Evolutionary conservation across 1,140 invertebrate species (phyloP).

Genomic region (Calliphora vicina): DNA sequence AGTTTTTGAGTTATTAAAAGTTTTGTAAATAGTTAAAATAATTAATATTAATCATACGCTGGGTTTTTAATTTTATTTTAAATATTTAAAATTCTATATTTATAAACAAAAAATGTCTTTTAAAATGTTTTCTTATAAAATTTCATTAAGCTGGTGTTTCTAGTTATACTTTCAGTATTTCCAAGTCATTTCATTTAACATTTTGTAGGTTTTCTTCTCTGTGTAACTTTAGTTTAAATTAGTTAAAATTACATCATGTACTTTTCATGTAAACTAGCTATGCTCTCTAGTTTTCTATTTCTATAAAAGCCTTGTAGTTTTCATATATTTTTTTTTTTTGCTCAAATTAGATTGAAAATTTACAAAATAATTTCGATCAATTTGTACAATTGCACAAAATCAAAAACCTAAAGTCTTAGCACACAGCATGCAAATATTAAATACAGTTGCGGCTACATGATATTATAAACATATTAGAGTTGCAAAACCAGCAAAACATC

Average conservation of each 20-base stretch:
- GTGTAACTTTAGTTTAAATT: too few relatives aligned
- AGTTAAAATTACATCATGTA: neutral
- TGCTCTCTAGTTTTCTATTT: neutral
- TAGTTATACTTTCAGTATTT: too few relatives aligned
- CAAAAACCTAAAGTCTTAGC: neutral
- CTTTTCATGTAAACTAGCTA: neutral
- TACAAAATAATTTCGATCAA: conserved; percentile 28
- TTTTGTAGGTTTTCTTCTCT: too few relatives aligned
- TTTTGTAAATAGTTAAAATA: neutral
- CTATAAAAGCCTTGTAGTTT: neutral
- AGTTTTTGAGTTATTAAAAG: neutral
- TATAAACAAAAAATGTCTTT: too few relatives aligned
- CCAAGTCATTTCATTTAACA: too few relatives aligned
- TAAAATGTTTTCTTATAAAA: too few relatives aligned
- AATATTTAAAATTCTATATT: too few relatives aligned
- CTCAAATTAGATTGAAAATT: neutral
- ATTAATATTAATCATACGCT: neutral
- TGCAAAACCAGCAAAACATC: neutral
- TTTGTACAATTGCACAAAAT: neutral
- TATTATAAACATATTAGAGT: conserved; percentile 2
- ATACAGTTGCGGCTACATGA: neutral
- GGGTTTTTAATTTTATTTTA: too few relatives aligned
- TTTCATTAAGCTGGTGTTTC: too few relatives aligned
- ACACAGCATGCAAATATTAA: neutral
- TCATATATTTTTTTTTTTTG: neutral